These are phyloP conservation scores for Axis porcinus DNA, from an alignment of 2,113 vertebrate genomes.

Conservation along the genomic window DNA sequence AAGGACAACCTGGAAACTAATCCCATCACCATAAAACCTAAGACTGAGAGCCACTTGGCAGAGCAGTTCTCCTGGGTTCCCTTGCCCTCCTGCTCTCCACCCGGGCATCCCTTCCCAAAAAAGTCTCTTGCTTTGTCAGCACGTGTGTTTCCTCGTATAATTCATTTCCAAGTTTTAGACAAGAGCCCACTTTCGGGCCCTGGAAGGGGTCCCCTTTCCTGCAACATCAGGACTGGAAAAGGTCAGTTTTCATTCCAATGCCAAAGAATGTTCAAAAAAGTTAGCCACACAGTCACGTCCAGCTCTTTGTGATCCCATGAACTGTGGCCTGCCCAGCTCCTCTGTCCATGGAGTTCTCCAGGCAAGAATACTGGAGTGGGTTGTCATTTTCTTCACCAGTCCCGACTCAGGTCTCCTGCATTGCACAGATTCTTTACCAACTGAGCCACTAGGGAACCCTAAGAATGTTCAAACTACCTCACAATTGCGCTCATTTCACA, in stretches of 20 bases:
- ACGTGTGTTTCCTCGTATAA: not conserved
- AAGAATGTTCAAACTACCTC: not conserved
- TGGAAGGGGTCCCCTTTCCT: not conserved
- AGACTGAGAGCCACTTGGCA: not conserved
- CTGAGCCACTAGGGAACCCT: not conserved
- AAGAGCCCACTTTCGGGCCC: not conserved
- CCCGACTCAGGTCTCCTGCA: not conserved
- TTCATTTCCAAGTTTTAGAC: not conserved
- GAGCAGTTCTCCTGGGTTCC: not conserved
- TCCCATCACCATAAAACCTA: not conserved
- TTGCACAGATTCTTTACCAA: not conserved
- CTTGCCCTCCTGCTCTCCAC: not conserved
- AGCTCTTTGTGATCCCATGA: not conserved
- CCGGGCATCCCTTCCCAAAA: rapidly evolving
- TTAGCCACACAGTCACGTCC: not conserved
- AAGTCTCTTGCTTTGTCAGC: not conserved
- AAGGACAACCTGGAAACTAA: not conserved
- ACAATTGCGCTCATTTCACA: not conserved
- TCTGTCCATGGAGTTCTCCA: not conserved
- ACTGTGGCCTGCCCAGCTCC: not conserved
- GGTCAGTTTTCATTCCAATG: not conserved
- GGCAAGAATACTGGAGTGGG: not conserved
- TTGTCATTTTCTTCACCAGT: not conserved
- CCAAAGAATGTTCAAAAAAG: not conserved
- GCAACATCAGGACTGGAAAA: not conserved